Base-by-base conservation (phyloP, 2,888 invertebrate species). In the Acleris sparsana region DNA sequence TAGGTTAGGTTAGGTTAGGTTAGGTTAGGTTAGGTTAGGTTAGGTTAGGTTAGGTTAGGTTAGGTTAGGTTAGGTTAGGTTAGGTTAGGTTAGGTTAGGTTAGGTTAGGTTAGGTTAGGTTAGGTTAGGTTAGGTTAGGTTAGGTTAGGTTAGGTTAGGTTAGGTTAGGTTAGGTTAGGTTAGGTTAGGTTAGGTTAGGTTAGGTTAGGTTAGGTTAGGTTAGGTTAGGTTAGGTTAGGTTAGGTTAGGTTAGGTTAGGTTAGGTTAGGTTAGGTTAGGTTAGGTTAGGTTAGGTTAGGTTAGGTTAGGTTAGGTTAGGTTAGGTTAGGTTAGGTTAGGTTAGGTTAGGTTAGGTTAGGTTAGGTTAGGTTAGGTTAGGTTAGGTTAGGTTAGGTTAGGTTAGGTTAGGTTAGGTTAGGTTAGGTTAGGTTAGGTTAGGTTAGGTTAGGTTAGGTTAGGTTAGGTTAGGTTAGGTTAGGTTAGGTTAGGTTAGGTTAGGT, bases 1-100 rank as follows among this genome's bases (percentile, higher is more conserved):
- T 66, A 66, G 66, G 66, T 66, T 66, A 66, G 66, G 66, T 66
- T 66, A 61, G 66, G 66, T 66, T 66, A 66, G 66, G 66, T 66
- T 66, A 65, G 60, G 60, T 65, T 65, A 53, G 65, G 60, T 53
- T 65, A 60, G 60, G 59, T 53, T 65, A 55, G 59, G 53, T 65
- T 65, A 60, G 59, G 59, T 65, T 65, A 55, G 59, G 65, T 65
- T 65, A 65, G 60, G 60, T 65, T 60, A 55, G 60, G 59, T 60
- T 60, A 65, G 65, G 60, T 65, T 60, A 60, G 65, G 60, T 65
- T 59, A 60, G 65, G 60, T 60, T 59, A 59, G 60, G 65, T 60
- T 60, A 60, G 59, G 65, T 60, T 60, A 53, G 60, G 65, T 65
- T 53, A 64, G 48, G 52, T 46, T 46, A 59, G 52, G 58, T 53